These are phyloP conservation scores for Nephotettix cincticeps DNA, from an alignment of 1,140 invertebrate genomes.

Conservation along the genomic window DNA sequence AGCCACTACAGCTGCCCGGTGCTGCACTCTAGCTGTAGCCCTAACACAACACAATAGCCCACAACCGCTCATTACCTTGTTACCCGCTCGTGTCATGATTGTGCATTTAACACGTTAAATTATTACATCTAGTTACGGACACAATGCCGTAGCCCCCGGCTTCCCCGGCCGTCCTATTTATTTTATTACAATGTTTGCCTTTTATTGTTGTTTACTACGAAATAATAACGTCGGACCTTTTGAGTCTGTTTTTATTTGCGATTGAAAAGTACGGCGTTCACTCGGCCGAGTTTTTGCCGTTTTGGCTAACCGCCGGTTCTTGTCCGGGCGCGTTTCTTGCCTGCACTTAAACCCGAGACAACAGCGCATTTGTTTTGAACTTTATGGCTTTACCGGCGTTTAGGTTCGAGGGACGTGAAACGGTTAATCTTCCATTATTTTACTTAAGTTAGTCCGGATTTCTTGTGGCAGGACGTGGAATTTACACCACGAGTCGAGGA, in stretches of 20 bases:
- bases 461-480: too few relatives aligned
- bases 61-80: conserved; percentile 6
- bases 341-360: not conserved
- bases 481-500: too few relatives aligned
- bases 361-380: conserved; percentile 16
- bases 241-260: conserved; percentile 22
- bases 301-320: conserved; percentile 12
- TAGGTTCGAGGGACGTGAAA: not conserved
- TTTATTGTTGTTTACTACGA: conserved; percentile 22
- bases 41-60: not conserved
- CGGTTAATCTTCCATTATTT: conserved; percentile 17
- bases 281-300: conserved; percentile 8
- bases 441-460: too few relatives aligned
- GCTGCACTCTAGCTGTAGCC: too few relatives aligned
- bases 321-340: not conserved
- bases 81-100: conserved; percentile 14
- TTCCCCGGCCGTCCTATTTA: not conserved
- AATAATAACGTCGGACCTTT: conserved; percentile 16
- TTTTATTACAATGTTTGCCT: conserved; percentile 23
- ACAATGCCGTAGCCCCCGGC: not conserved
- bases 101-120: conserved; percentile 22
- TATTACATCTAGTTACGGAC: conserved; percentile 16
- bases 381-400: conserved; percentile 1
- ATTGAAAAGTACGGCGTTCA: conserved; percentile 22
- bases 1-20: too few relatives aligned